A percentile compares a stretch with the other conserved stretches of the same genome.
These are phyloP conservation scores for Campaea margaritaria DNA, from an alignment of 2,888 invertebrate species.

Conservation along the genomic window DNA sequence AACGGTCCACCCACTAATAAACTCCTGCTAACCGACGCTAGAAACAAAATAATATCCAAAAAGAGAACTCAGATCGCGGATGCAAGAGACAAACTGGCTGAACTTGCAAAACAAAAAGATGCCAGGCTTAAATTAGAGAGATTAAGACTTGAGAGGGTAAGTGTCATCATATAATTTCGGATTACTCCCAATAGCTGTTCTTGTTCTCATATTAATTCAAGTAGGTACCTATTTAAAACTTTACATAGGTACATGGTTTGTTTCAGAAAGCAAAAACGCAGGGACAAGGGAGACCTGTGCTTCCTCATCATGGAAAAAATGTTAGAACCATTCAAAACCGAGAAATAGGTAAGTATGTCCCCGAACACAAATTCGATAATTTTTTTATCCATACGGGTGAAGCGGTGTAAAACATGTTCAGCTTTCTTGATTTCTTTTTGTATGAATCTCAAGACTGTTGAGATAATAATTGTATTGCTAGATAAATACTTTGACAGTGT, in stretches of 20 bases:
- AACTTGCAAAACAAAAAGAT: constrained; percentile 91
- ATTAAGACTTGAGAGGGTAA: constrained; percentile 82
- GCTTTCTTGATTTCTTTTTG: too few relatives aligned
- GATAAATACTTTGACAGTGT: constrained; percentile 70
- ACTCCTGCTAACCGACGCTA: constrained; percentile 86
- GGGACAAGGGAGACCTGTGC: constrained; percentile 48
- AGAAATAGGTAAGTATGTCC: constrained; percentile 67
- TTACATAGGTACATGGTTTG: constrained; percentile 1
- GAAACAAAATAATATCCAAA: constrained; percentile 91
- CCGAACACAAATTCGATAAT: too few relatives aligned
- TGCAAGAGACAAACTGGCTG: constrained; percentile 91
- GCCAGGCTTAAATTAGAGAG: constrained; percentile 90
- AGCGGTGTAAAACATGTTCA: too few relatives aligned
- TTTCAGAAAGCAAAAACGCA: constrained; percentile 46
- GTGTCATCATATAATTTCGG: constrained; percentile 15
- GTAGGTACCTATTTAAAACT: too few relatives aligned
- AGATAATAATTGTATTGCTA: too few relatives aligned
- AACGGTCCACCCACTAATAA: constrained; percentile 40
- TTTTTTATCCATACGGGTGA: too few relatives aligned
- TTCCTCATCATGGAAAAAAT: constrained; percentile 54
- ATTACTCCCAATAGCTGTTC: too few relatives aligned
- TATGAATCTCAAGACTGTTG: too few relatives aligned
- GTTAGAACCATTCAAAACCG: constrained; percentile 51
- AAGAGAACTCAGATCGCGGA: constrained; percentile 91
- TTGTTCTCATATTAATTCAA: too few relatives aligned